Evolutionary conservation across 2,888 invertebrate species (phyloP).

Genomic region (Coelinius sp.): DNA sequence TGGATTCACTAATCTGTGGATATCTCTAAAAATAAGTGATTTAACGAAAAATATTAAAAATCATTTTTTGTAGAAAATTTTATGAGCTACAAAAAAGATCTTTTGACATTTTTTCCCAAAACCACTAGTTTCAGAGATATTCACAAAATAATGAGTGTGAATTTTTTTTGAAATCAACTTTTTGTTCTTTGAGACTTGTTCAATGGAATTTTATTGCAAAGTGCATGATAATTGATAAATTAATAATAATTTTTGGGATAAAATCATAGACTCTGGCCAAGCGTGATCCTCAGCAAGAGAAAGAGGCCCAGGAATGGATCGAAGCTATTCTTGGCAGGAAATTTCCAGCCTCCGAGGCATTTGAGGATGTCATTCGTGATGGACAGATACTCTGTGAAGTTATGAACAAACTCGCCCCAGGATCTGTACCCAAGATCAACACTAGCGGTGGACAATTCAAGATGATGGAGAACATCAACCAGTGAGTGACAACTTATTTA

Average conservation of each 20-base stretch:
- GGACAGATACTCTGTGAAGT: constrained; percentile 93
- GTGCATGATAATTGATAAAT: not conserved
- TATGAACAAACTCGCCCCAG: constrained; percentile 94
- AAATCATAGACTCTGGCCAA: constrained; percentile 82
- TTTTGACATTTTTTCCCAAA: too few species aligned
- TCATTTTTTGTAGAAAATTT: too few species aligned
- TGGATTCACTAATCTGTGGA: too few species aligned
- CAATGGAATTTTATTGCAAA: too few species aligned
- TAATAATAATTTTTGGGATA: not conserved
- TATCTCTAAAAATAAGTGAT: too few species aligned
- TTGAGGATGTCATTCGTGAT: constrained; percentile 92
- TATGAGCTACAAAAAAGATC: too few species aligned
- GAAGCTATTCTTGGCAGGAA: constrained; percentile 89
- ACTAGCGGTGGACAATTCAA: constrained; percentile 97
- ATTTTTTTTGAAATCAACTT: too few species aligned
- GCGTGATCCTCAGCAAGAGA: constrained; percentile 85
- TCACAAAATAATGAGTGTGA: too few species aligned
- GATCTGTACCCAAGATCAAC: constrained; percentile 92
- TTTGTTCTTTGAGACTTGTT: too few species aligned
- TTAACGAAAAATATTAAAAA: too few species aligned
- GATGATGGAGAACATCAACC: constrained; percentile 99
- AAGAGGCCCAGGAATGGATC: constrained; percentile 94
- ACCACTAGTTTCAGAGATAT: too few species aligned
- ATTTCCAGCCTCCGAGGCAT: constrained; percentile 85
- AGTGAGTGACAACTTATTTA: constrained; percentile 76